Evolutionary conservation across 2,797 vertebrate genomes (phyloP).

Genomic region (Sardinella longiceps): DNA sequence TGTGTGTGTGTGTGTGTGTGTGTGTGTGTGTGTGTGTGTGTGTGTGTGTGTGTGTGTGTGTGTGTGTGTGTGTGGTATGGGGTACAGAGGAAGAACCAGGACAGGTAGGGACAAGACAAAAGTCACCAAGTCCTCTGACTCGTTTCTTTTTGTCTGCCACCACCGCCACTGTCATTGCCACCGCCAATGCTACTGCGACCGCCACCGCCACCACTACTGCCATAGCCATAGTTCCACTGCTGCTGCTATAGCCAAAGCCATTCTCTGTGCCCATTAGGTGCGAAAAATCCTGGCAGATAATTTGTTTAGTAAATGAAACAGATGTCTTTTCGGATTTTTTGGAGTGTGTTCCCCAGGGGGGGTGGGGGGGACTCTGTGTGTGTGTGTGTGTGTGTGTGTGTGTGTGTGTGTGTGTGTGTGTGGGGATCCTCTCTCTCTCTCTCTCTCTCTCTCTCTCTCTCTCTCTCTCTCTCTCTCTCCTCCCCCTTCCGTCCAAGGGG

Average conservation of each 20-base stretch:
- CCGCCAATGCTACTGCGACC: no score
- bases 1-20: no score
- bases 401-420: constrained; percentile 33
- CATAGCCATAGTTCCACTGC: no score
- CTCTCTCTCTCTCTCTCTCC: constrained; percentile 18
- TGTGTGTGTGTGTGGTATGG: neutral
- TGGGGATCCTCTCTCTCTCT: neutral
- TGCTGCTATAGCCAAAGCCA: neutral
- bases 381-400: constrained; percentile 37
- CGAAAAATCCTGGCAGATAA: constrained; percentile 66
- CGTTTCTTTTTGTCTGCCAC: neutral
- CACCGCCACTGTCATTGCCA: constrained; percentile 26
- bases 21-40: no score
- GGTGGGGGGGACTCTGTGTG: constrained; percentile 21
- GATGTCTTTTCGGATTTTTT: constrained; percentile 71
- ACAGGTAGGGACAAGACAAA: constrained; percentile 33
- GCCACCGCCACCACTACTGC: no score
- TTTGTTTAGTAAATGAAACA: constrained; percentile 81
- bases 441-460: no score
- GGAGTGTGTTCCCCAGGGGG: constrained; percentile 52
- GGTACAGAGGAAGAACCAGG: neutral
- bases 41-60: neutral
- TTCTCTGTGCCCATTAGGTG: constrained; percentile 64
- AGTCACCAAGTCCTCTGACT: constrained; percentile 1
- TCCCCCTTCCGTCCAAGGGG: constrained; percentile 73